A percentile compares a stretch with the other conserved stretches of the same genome.
These are phyloP conservation scores for Crocidura indochinensis DNA, from an alignment of 2,797 vertebrate species.

Conservation along the genomic window DNA sequence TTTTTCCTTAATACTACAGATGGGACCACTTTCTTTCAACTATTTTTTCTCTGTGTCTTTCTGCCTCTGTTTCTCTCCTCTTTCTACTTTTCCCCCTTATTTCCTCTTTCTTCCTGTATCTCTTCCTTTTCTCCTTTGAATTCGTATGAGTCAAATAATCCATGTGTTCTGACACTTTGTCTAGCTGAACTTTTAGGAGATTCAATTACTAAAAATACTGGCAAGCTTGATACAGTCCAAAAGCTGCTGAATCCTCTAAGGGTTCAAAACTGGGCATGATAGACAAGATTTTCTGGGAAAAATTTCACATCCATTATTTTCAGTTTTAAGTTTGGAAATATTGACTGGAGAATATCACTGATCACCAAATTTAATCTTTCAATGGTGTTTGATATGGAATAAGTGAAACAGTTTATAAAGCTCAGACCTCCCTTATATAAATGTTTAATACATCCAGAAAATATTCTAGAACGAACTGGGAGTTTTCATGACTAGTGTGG, in stretches of 20 bases:
- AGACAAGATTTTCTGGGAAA: conserved; percentile 76
- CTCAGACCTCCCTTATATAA: conserved; percentile 65
- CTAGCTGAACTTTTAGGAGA: conserved; percentile 53
- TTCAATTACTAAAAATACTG: conserved; percentile 38
- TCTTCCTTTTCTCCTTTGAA: neutral
- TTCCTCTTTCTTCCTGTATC: too few species aligned
- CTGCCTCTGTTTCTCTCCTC: too few species aligned
- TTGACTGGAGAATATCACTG: conserved; percentile 80
- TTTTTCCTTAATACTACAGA: neutral
- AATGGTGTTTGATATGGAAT: conserved; percentile 75
- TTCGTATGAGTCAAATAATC: conserved; percentile 43
- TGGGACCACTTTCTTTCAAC: neutral
- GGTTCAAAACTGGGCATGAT: neutral
- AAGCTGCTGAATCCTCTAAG: conserved; percentile 48
- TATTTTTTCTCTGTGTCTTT: neutral
- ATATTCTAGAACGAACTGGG: conserved; percentile 51
- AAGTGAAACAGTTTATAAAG: conserved; percentile 71
- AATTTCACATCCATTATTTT: conserved; percentile 75
- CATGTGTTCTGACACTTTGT: conserved; percentile 29
- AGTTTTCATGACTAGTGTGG: conserved; percentile 57
- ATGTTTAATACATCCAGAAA: conserved; percentile 73
- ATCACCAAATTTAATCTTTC: conserved; percentile 78
- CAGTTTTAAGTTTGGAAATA: conserved; percentile 68
- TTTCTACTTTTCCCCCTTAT: neutral
- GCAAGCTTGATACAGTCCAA: conserved; percentile 24